Conservation (phyloP, 1,140 invertebrate species). For the Rhagoletis zephyria region DNA sequence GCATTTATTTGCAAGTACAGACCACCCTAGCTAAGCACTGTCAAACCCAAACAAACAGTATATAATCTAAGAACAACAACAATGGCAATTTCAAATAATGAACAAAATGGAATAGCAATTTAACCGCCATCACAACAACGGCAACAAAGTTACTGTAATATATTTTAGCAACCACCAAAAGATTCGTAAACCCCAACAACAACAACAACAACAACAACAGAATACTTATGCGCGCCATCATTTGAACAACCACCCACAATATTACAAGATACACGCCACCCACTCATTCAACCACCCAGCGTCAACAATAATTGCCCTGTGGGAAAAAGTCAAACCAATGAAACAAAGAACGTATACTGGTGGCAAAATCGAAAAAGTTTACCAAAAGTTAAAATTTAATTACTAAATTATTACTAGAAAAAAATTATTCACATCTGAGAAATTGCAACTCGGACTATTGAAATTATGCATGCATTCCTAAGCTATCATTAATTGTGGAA, state of each 20-base stretch:
- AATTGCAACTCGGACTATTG: too few relatives aligned
- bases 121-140: conserved; percentile 34
- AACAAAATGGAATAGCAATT: conserved; percentile 45
- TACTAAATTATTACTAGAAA: too few relatives aligned
- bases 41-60: neutral
- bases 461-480: too few relatives aligned
- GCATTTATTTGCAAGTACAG: neutral
- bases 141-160: conserved; percentile 1
- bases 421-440: too few relatives aligned
- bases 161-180: conserved; percentile 35
- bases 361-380: too few relatives aligned
- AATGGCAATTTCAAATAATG: neutral
- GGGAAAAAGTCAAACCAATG: neutral
- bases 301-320: neutral
- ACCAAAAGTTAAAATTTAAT: too few relatives aligned
- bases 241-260: neutral
- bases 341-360: too few relatives aligned
- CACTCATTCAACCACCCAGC: neutral
- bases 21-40: neutral
- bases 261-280: neutral
- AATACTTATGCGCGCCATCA: neutral
- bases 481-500: too few relatives aligned
- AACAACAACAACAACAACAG: neutral
- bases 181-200: neutral
- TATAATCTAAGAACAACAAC: neutral